phyloP scores from a whole-genome alignment of 2,797 vertebrate species.

The Toxotes lorentzi region DNA sequence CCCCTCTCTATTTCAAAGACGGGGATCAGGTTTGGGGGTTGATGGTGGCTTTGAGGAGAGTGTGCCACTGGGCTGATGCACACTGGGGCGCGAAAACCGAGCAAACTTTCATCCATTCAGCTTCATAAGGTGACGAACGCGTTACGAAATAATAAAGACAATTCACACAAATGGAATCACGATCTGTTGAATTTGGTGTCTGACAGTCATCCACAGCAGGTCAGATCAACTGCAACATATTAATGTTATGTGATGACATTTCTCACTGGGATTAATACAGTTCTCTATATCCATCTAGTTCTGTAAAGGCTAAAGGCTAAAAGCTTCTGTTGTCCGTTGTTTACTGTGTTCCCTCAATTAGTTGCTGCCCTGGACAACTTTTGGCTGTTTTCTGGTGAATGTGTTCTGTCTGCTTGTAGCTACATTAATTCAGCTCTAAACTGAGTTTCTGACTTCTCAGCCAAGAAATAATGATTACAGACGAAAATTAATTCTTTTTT shows the following conservation, averaged over 20 bases:
- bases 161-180: not conserved
- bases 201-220: not conserved
- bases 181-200: not conserved
- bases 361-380: not conserved
- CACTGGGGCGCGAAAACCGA: constrained; percentile 9
- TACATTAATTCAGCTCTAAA: not conserved
- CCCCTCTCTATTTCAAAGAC: constrained; percentile 69
- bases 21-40: constrained; percentile 44
- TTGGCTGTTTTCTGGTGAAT: not conserved
- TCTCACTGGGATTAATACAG: not conserved
- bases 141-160: constrained; percentile 8
- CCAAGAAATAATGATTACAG: not conserved
- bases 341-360: no score
- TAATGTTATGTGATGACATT: not conserved
- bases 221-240: not conserved
- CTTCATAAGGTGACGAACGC: not conserved
- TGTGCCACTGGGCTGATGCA: constrained; percentile 38
- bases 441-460: not conserved
- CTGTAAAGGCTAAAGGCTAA: not conserved
- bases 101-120: constrained; percentile 36
- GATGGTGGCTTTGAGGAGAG: constrained; percentile 29
- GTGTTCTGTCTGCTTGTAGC: not conserved
- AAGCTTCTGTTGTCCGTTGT: no score
- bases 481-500: not conserved
- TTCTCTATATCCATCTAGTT: not conserved